Evolutionary conservation across 23 tunicate species (phyloP).

Genomic region (Diplosoma virens): DNA sequence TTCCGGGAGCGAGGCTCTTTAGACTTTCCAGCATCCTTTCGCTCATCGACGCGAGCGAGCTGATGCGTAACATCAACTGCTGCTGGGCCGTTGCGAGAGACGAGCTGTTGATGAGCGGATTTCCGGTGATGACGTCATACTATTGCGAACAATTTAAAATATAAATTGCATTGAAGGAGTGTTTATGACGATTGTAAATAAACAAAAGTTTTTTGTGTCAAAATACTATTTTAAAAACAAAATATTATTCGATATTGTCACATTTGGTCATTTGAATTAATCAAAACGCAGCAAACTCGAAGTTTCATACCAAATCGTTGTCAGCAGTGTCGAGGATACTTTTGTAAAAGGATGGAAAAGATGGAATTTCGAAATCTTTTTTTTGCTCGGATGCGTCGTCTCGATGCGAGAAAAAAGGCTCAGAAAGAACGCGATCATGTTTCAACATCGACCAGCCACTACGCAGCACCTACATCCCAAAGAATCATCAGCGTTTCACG

Average conservation of each 20-base stretch:
- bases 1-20: neutral
- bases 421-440: neutral
- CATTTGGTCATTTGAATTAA: too few relatives aligned
- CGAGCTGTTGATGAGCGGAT: neutral
- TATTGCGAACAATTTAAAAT: neutral
- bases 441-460: conserved; percentile 21
- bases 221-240: neutral
- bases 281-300: too few relatives aligned
- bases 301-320: conserved; percentile 11
- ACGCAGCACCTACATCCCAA: neutral
- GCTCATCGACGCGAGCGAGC: neutral
- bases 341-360: conserved; percentile 31
- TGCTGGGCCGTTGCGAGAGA: neutral
- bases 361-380: conserved; percentile 33
- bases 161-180: too few relatives aligned
- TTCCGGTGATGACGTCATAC: conserved; percentile 1
- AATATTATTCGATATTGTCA: too few relatives aligned
- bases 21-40: conserved; percentile 15
- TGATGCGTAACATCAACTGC: conserved; percentile 22
- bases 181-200: too few relatives aligned
- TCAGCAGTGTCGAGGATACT: conserved; percentile 15
- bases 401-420: neutral
- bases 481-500: neutral
- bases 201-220: neutral
- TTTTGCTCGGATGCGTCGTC: neutral